These are phyloP conservation scores for Cossypha caffra DNA, from an alignment of 2,797 vertebrate species.

Conservation along the genomic window DNA sequence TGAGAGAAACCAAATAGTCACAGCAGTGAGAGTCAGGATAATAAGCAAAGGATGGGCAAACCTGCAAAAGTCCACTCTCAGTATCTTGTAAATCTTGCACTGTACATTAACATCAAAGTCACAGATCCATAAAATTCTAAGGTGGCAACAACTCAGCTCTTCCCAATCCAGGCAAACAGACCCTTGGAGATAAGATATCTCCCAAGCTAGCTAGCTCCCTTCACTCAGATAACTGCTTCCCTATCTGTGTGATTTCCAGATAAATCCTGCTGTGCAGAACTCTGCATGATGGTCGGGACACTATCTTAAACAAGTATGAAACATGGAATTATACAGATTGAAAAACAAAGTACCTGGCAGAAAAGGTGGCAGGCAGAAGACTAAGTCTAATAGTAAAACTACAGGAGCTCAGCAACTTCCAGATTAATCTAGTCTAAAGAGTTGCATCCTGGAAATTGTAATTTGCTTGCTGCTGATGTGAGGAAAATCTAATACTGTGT, in stretches of 20 bases:
- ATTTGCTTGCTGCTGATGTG: not conserved
- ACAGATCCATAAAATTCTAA: not conserved
- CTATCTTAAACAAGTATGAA: not conserved
- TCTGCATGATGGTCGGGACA: not conserved
- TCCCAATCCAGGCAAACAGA: not conserved
- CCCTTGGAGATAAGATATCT: not conserved
- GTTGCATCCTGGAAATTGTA: not conserved
- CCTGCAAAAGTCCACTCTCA: not conserved
- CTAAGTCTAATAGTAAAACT: not conserved
- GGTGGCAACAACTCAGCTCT: not conserved
- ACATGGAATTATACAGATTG: not conserved
- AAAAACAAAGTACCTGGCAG: not conserved
- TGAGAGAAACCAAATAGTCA: not conserved
- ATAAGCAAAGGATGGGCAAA: not conserved
- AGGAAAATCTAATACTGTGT: not conserved
- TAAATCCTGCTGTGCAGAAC: not conserved
- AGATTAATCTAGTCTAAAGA: not conserved
- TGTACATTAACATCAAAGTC: not conserved
- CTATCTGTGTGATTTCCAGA: not conserved
- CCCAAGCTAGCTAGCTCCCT: not conserved
- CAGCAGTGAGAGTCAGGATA: not conserved
- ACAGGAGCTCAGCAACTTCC: not conserved
- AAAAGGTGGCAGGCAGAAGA: not conserved
- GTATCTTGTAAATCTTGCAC: not conserved
- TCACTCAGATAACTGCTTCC: not conserved